phyloP scores from a whole-genome alignment of 2,113 vertebrate genomes.

The Andinoacara biseriatus region DNA sequence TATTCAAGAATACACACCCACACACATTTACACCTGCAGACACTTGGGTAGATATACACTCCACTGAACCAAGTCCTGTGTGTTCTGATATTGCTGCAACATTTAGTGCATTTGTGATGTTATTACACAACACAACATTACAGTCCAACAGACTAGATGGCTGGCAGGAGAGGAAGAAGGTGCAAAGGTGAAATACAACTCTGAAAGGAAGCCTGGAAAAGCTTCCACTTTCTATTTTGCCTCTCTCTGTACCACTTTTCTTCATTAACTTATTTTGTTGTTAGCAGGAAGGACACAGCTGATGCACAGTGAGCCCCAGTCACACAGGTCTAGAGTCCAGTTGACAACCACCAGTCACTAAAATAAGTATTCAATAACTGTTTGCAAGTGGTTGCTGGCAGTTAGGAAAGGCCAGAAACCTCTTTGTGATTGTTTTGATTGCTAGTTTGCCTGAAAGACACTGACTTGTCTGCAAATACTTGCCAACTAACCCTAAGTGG shows the following conservation, averaged over 20 bases:
- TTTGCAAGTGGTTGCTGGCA: not conserved
- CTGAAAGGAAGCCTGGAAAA: not conserved
- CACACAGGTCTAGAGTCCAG: not conserved
- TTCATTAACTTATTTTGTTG: not conserved
- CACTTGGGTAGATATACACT: not conserved
- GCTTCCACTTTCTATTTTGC: not conserved
- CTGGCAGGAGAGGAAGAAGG: not conserved
- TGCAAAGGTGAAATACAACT: not conserved
- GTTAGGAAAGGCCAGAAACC: not conserved
- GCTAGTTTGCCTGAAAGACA: not conserved
- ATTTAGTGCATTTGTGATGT: constrained; percentile 18
- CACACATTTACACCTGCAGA: not conserved
- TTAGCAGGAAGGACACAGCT: not conserved
- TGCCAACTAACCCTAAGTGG: not conserved
- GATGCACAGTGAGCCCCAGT: not conserved
- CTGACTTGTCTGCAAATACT: not conserved
- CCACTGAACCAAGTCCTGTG: not conserved
- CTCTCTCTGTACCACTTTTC: not conserved
- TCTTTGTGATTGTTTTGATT: not conserved
- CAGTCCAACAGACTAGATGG: not conserved
- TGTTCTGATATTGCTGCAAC: constrained; percentile 13
- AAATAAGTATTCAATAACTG: too few relatives aligned
- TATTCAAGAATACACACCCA: constrained; percentile 15
- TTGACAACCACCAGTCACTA: not conserved
- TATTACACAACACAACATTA: not conserved